Evolutionary conservation across 2,113 vertebrate genomes (phyloP).

Genomic region (Tapirus terrestris): DNA sequence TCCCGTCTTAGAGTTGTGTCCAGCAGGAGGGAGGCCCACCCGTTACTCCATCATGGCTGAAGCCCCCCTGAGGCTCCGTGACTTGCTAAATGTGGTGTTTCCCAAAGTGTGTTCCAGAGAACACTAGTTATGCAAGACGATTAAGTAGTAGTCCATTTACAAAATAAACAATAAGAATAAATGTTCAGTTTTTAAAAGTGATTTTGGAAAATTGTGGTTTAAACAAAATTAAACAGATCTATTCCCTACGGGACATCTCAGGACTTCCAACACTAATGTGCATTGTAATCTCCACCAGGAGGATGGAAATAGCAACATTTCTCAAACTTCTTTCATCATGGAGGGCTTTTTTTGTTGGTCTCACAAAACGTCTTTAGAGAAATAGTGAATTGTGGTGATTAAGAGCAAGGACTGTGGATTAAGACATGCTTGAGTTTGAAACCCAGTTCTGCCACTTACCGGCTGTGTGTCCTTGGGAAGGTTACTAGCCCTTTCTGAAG

Average conservation of each 20-base stretch:
- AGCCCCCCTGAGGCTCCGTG: background rate
- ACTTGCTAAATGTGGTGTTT: background rate
- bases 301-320: background rate
- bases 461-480: background rate
- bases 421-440: background rate
- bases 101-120: background rate
- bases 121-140: background rate
- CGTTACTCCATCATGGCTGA: background rate
- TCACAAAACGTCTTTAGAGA: background rate
- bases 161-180: background rate
- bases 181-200: background rate
- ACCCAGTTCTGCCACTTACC: background rate
- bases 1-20: background rate
- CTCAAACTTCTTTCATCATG: background rate
- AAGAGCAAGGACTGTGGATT: background rate
- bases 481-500: background rate
- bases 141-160: background rate
- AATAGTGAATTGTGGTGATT: background rate
- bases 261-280: background rate
- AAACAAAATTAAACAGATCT: background rate
- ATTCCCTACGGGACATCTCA: background rate
- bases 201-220: background rate
- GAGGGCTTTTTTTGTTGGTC: background rate
- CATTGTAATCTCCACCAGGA: background rate
- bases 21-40: background rate